Base-by-base conservation (phyloP, 2,113 vertebrate species). In the Periophthalmodon schlosseri region DNA sequence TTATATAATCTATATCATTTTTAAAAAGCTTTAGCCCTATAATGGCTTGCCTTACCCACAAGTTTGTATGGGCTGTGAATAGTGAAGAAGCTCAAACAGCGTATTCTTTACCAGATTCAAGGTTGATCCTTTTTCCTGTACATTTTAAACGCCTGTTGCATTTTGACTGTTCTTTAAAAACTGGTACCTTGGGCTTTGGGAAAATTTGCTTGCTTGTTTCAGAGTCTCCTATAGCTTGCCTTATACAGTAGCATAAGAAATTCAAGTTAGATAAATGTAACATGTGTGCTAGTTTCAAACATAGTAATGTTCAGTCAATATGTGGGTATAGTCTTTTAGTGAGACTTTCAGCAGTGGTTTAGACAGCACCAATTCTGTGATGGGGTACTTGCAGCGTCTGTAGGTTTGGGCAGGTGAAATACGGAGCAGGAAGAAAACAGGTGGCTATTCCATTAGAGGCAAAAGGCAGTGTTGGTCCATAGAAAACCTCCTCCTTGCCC, bases 401-500 rank as follows among this genome's bases (percentile, higher is more conserved):
- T 60, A 99, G 95, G 92, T 99, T 96, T 44, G 97, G 97, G 83
- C 96, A 97, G 0, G 96, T 96, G 87, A 96, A 97, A 52, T 96
- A 96, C 0, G 97, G 97, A 75, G 97, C 97, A 1, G 97, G 97
- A 44, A 99, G 95, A 77, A 99, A 99, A 88, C 96, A 97, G 0
- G 96, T 94, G 9, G 97, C 96, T 81, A 98, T 96, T 52, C 97
- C 97, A 1, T 99, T 99, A 76, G 97, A 99, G 84, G 97, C 96
- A 0, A 99, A 99, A 1, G 97, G 97, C 56, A 99, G 93, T 0
- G 96, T 97, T 8, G 97, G 97, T 28, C 97, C 97, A 2, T 99
- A 99, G 89, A 99, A 99, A 86, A 99, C 96, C 85, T 98, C 97
- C 87, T 99, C 97, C 85, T 97, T 96, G 72, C 97, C 97, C 85